A percentile compares a stretch with the other conserved stretches of the same genome.
Conservation (phyloP, 2,113 vertebrate genomes). For the Ellobius talpinus region DNA sequence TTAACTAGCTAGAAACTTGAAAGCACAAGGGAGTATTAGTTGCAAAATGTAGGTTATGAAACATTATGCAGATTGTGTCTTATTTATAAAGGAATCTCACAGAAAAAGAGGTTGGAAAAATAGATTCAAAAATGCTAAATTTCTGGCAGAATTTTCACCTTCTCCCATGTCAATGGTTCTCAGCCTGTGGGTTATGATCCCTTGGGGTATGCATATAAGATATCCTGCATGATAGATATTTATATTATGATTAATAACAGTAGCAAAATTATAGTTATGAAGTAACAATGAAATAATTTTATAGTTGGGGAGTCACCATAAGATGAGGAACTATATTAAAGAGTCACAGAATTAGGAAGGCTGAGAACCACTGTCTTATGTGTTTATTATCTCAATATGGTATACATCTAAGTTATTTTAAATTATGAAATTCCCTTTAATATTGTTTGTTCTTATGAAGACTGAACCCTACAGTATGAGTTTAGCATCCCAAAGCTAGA, state of each 20-base stretch:
- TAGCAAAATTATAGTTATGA: background rate
- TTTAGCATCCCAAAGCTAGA: background rate
- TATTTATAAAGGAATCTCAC: slow-evolving; percentile 1
- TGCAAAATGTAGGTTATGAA: slow-evolving; percentile 9
- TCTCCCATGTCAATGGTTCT: background rate
- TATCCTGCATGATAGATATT: background rate
- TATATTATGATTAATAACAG: background rate
- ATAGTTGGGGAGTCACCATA: background rate
- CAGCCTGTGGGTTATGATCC: background rate
- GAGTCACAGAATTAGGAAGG: background rate
- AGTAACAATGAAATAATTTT: background rate
- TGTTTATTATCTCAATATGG: background rate
- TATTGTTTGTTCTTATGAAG: background rate
- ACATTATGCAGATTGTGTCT: background rate
- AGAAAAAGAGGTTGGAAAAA: background rate
- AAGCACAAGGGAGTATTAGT: background rate
- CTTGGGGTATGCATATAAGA: background rate
- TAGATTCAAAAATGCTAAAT: background rate
- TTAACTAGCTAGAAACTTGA: slow-evolving; percentile 1
- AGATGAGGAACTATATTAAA: background rate
- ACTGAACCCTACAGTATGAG: background rate
- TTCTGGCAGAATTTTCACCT: background rate
- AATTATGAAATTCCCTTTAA: slow-evolving; percentile 7
- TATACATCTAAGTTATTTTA: slow-evolving; percentile 4
- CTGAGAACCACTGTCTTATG: background rate